Base-by-base conservation (phyloP, 2,888 invertebrate genomes). In the Flexamia atlantica region DNA sequence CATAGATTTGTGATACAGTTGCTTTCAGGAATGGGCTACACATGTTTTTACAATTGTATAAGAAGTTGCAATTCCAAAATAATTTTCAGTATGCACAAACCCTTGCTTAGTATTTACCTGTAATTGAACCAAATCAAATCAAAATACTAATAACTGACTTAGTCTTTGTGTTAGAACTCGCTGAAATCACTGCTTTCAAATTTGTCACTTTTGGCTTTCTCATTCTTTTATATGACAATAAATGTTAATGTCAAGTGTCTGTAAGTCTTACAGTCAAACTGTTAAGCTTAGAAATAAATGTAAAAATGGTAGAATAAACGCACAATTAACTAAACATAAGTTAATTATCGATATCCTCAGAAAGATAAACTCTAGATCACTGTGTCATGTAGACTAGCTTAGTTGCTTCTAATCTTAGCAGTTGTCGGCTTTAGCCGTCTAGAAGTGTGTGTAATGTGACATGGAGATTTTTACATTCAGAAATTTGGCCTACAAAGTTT, bases 361-460 rank as follows among this genome's bases (percentile, higher is more conserved):
- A 57, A n/a, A n/a, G 28, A 4, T 25, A 9, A 53, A 79, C 53
- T 79, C 17, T 57, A 79, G 79, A 79, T 79, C 57, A 57, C 79
- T 79, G 79, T 79, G 57, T 57, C 30, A 57, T 79, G n/a, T 79
- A 79, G 79, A 79, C n/a, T 79, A 79, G 79, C 79, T 79, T 79
- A 79, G 79, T 17, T 79, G 79, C 79, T 79, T 79, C 28, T 76
- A 57, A 23, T 20, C 79, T 57, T 79, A 57, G 79, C 79, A 79
- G 79, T 53, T 57, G 57, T 79, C 64, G 25, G 42, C 40, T 23
- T 1, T 36, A 70, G 70, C 32, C 25, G 32, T 36, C 17, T 70
- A 72, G 17, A 42, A 46, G 76, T 57, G 79, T 53, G 57, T 79
- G 30, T 46, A 57, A 57, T 57, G 57, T 5, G 28, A 72, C 20